phyloP scores from a whole-genome alignment of 2,113 vertebrate genomes.

The Butorides virescens region DNA sequence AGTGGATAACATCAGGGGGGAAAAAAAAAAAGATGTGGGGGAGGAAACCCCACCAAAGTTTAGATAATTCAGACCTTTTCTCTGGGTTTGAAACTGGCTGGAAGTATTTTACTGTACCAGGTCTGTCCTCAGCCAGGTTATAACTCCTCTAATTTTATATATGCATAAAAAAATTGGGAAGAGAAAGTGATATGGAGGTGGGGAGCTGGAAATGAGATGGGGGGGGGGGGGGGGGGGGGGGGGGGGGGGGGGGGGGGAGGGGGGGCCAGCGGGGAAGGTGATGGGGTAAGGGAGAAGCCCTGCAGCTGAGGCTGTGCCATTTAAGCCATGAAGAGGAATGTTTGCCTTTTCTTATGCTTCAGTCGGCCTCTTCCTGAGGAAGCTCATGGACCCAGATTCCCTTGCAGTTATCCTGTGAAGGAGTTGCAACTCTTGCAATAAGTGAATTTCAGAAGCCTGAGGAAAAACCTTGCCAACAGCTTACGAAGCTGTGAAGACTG shows the following conservation, averaged over 20 bases:
- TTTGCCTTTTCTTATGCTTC: background rate
- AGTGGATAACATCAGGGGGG: background rate
- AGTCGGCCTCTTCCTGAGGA: background rate
- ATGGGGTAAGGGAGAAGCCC: background rate
- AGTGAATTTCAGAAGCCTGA: background rate
- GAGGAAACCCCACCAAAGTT: background rate
- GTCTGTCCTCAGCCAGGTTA: background rate
- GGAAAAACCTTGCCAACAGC: background rate
- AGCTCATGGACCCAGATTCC: background rate
- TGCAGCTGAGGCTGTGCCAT: background rate
- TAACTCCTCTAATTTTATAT: background rate
- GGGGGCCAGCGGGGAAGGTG: background rate
- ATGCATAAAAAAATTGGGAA: background rate
- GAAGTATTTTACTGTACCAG: background rate
- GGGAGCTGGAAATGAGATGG: background rate
- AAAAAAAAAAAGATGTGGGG: background rate
- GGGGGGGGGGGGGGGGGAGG: background rate
- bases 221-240: background rate
- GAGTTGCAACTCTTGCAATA: background rate
- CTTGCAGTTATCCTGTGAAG: background rate
- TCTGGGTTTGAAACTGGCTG: background rate
- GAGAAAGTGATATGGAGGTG: background rate
- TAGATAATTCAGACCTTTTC: background rate
- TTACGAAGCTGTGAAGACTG: background rate
- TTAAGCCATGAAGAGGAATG: background rate